Evolutionary conservation across 2,113 vertebrate genomes (phyloP).

Genomic region (Oryzias woworae): DNA sequence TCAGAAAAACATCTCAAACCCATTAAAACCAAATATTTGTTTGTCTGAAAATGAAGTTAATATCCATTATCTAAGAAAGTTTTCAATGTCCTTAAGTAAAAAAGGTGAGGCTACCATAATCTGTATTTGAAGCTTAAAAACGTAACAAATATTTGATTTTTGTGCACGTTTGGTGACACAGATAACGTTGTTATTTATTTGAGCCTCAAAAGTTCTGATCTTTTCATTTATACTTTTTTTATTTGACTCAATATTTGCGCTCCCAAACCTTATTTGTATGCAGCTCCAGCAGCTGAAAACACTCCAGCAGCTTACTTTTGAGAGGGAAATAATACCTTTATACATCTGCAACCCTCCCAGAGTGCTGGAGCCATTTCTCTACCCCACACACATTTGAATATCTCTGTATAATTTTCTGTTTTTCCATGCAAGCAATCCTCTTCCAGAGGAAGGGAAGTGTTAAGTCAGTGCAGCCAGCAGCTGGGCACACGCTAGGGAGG

Average conservation of each 20-base stretch:
- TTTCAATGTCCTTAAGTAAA: too few relatives aligned
- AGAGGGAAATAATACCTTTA: constrained; percentile 16
- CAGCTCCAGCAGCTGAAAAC: background rate
- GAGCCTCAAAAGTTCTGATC: too few relatives aligned
- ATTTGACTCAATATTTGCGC: background rate
- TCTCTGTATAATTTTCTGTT: constrained; percentile 16
- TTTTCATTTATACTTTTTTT: background rate
- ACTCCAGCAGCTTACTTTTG: background rate
- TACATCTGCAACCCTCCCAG: constrained; percentile 6
- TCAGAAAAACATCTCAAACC: background rate
- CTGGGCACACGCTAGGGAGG: constrained; percentile 51
- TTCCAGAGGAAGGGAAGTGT: constrained; percentile 30
- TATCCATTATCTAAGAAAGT: too few relatives aligned
- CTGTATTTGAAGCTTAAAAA: background rate
- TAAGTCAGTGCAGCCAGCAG: constrained; percentile 43
- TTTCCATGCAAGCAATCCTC: constrained; percentile 11
- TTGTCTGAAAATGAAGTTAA: too few relatives aligned
- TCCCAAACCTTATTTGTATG: background rate
- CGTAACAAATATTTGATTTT: background rate
- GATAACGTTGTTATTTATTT: background rate
- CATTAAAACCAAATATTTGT: constrained; percentile 1
- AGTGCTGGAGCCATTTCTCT: background rate
- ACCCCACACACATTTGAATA: constrained; percentile 2
- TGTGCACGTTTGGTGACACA: background rate
- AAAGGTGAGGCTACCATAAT: too few relatives aligned